These are phyloP conservation scores for Erebia palarica DNA, from an alignment of 2,888 invertebrate genomes.

Conservation along the genomic window DNA sequence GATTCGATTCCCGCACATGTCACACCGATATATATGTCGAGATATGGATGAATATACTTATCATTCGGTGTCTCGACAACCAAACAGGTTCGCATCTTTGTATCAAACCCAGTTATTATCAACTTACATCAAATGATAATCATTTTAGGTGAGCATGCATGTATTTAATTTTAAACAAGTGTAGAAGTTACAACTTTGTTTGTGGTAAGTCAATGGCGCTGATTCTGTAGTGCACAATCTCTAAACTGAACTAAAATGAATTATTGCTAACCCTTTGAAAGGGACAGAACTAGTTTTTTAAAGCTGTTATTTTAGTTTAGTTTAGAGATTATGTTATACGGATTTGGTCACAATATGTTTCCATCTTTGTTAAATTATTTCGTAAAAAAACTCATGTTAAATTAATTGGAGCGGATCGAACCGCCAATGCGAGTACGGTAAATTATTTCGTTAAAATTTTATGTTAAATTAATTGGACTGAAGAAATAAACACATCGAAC, in stretches of 20 bases:
- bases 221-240: no score
- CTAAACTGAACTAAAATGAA: no score
- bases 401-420: conserved; percentile 13
- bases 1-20: conserved; percentile 16
- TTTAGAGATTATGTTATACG: no score
- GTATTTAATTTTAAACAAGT: conserved; percentile 10
- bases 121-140: conserved; percentile 9
- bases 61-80: conserved; percentile 9
- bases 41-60: conserved; percentile 13
- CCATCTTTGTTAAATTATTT: neutral
- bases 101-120: conserved; percentile 11
- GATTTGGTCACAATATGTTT: no score
- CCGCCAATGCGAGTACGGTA: neutral
- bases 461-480: conserved; percentile 22
- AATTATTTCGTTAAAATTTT: conserved; percentile 15
- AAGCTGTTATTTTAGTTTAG: no score
- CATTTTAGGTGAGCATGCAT: neutral
- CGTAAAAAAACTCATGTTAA: neutral
- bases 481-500: conserved; percentile 10
- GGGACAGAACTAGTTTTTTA: no score
- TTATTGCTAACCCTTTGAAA: no score
- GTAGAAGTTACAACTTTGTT: neutral
- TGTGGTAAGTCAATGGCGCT: neutral
- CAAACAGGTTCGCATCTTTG: neutral
- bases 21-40: conserved; percentile 10